Conservation (phyloP, 1,140 invertebrate genomes). For the Acromyrmex heyeri region DNA sequence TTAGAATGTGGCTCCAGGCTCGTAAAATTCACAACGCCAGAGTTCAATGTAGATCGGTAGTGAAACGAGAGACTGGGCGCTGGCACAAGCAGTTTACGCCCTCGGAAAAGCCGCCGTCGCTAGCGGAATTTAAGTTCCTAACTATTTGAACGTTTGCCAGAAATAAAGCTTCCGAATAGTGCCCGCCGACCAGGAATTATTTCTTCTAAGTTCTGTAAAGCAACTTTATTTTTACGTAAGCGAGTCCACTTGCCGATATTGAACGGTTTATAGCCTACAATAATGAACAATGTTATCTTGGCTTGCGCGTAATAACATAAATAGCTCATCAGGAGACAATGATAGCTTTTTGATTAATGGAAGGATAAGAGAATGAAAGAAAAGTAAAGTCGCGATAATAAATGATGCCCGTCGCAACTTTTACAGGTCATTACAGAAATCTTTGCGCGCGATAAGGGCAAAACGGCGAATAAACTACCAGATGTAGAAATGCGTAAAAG, state of each 20-base stretch:
- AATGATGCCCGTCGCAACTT: slow-evolving; percentile 42
- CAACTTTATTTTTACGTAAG: slow-evolving; percentile 54
- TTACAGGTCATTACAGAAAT: slow-evolving; percentile 57
- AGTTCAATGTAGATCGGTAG: slow-evolving; percentile 25
- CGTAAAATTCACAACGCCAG: slow-evolving; percentile 58
- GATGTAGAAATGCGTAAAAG: background rate
- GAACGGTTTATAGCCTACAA: background rate
- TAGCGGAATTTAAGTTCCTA: slow-evolving; percentile 79
- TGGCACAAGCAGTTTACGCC: slow-evolving; percentile 55
- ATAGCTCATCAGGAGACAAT: slow-evolving; percentile 21
- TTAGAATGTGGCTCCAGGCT: slow-evolving; percentile 60
- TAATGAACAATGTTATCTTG: slow-evolving; percentile 14
- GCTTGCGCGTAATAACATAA: slow-evolving; percentile 21
- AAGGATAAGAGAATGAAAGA: background rate
- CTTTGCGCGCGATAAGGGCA: slow-evolving; percentile 10
- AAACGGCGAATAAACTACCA: slow-evolving; percentile 20
- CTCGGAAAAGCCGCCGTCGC: slow-evolving; percentile 57
- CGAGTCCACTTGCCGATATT: background rate
- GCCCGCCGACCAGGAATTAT: slow-evolving; percentile 71
- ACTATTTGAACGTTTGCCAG: slow-evolving; percentile 82
- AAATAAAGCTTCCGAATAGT: slow-evolving; percentile 65
- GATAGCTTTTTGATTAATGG: slow-evolving; percentile 36
- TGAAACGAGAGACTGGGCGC: slow-evolving; percentile 35
- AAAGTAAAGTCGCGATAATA: slow-evolving; percentile 39
- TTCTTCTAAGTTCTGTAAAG: slow-evolving; percentile 69